Base-by-base conservation (phyloP, 2,797 vertebrate genomes). In the Muscicapa comitata region DNA sequence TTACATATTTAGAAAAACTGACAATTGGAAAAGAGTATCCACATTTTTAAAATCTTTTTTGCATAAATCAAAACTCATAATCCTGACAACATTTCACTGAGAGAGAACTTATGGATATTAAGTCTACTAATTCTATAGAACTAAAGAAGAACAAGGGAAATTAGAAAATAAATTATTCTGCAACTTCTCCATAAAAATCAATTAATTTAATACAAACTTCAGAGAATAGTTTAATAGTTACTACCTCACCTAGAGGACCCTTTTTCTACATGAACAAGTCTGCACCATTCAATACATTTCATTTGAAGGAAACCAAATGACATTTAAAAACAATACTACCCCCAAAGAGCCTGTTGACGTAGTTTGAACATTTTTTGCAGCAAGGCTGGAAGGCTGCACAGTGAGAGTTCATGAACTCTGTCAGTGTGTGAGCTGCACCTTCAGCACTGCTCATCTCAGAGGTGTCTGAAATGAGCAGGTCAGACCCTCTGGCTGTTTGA, bases 291-390 rank as follows among this genome's bases (percentile, higher is more conserved):
- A 43, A 3, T 33, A 42, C 4, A 15, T 16, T 45, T 68, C 40
- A 78, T 9, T 2, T 35, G 74, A 76, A 75, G 87, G 82, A 50
- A 17, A 43, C 8, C 2, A 6, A 59, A 28, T 37, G 25, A 33
- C 0, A 1, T 53, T 85, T 55, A 55, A 73, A 76, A 94, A 57
- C 38, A 42, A 13, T 10, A 16, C 43, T 23, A 31, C 4, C 10
- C 42, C 42, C 26, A 43, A 29, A 0, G 51, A 50, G 23, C 35
- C 54, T 2, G 7, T 33, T 40, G 38, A 7, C 0, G 0, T 7
- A 14, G 57, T 28, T 10, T 48, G 47, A 77, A 55, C 5, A 10
- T 54, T 47, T 24, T 8, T 11, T 63, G 48, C 42, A 72, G 38
- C 31, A 19, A 37, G 59, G 53, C 71, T 82, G 90, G 76, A 48